Evolutionary conservation across 2,888 invertebrate genomes (phyloP).

Genomic region (Aplocera efformata): DNA sequence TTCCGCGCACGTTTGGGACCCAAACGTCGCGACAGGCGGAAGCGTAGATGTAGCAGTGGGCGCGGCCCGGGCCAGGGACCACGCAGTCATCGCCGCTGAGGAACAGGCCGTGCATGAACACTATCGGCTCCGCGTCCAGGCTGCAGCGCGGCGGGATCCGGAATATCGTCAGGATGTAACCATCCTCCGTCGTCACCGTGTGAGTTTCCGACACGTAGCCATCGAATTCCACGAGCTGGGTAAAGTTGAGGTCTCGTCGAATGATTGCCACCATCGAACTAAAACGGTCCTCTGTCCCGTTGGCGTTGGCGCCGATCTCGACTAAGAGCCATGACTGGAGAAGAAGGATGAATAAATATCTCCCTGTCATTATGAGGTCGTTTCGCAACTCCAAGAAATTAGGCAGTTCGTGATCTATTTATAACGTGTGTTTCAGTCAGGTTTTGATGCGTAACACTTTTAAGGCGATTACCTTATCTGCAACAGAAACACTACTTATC

Average conservation of each 20-base stretch:
- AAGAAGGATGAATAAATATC: too few species aligned
- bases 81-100: conserved; percentile 36
- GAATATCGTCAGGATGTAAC: conserved; percentile 37
- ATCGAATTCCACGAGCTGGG: conserved; percentile 32
- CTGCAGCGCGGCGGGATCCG: conserved; percentile 28
- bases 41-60: conserved; percentile 37
- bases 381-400: too few species aligned
- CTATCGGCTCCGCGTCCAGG: conserved; percentile 12
- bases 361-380: too few species aligned
- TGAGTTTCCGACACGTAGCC: conserved; percentile 33
- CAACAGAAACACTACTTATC: too few species aligned
- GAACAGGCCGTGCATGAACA: conserved; percentile 36
- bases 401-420: too few species aligned
- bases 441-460: too few species aligned
- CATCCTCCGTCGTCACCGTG: conserved; percentile 36
- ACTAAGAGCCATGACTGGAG: too few species aligned
- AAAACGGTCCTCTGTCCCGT: not conserved
- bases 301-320: too few species aligned
- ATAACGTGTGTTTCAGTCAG: too few species aligned
- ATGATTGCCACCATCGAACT: conserved; percentile 1
- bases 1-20: conserved; percentile 31
- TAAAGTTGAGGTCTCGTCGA: conserved; percentile 31
- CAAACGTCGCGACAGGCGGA: conserved; percentile 34
- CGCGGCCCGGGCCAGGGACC: conserved; percentile 31
- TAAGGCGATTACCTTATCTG: too few species aligned